Evolutionary conservation across 1,140 invertebrate species (phyloP).

Genomic region (Drosophila ogumai): DNA sequence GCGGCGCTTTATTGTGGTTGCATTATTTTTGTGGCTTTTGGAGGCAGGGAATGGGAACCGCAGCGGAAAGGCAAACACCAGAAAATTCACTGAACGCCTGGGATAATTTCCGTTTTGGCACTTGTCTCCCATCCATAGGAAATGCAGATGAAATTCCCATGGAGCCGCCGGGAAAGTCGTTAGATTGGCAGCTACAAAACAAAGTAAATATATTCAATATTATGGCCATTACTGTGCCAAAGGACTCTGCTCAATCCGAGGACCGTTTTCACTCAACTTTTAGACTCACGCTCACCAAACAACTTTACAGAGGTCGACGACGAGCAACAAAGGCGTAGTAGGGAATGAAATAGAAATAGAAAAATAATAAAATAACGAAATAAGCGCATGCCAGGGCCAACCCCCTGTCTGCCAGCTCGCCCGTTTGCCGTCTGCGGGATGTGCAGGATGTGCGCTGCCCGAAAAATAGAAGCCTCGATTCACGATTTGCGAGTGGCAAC

Average conservation of each 20-base stretch:
- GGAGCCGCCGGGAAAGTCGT: not conserved
- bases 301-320: conserved; percentile 47
- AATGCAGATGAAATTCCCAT: conserved; percentile 58
- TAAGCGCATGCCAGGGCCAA: conserved; percentile 65
- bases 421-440: conserved; percentile 32
- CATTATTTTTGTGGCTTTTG: not conserved
- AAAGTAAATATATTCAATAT: conserved; percentile 23
- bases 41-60: not conserved
- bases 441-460: conserved; percentile 36
- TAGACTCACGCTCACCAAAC: conserved; percentile 30
- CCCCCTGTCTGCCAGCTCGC: conserved; percentile 48
- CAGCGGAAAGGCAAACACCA: not conserved
- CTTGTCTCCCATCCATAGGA: conserved; percentile 47
- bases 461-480: conserved; percentile 66
- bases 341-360: conserved; percentile 76
- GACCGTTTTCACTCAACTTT: conserved; percentile 38
- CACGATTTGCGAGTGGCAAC: conserved; percentile 62
- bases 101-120: conserved; percentile 38
- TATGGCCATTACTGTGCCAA: conserved; percentile 42
- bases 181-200: conserved; percentile 20
- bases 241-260: conserved; percentile 12
- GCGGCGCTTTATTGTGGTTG: conserved; percentile 18
- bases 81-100: conserved; percentile 4
- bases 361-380: conserved; percentile 80
- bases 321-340: conserved; percentile 70